Conservation (phyloP, 2,888 invertebrate species). For the Drosophila ezoana region DNA sequence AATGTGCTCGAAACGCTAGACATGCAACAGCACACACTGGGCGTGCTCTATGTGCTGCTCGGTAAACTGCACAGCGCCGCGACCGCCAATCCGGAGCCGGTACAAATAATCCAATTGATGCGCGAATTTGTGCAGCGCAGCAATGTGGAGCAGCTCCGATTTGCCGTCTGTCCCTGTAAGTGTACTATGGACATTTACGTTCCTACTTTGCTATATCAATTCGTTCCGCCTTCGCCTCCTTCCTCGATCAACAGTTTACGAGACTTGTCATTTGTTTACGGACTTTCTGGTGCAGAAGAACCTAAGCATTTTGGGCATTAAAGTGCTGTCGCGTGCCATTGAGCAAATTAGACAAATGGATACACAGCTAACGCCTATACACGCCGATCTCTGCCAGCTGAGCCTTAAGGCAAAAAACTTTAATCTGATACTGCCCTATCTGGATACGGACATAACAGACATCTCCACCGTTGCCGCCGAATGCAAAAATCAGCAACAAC, state of each 20-base stretch:
- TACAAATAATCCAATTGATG: slow-evolving; percentile 88
- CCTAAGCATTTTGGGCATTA: slow-evolving; percentile 92
- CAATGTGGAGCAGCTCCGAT: slow-evolving; percentile 95
- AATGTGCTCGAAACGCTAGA: slow-evolving; percentile 96
- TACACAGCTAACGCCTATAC: slow-evolving; percentile 96
- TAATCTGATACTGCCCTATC: slow-evolving; percentile 94
- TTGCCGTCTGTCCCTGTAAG: slow-evolving; percentile 89
- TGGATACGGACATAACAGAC: slow-evolving; percentile 96
- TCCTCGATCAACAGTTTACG: slow-evolving; percentile 89
- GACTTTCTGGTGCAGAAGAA: slow-evolving; percentile 91
- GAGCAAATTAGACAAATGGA: slow-evolving; percentile 94
- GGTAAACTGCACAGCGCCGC: slow-evolving; percentile 90
- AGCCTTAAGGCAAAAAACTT: slow-evolving; percentile 96
- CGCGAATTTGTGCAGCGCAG: slow-evolving; percentile 94
- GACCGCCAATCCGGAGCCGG: slow-evolving; percentile 80
- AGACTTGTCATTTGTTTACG: slow-evolving; percentile 94
- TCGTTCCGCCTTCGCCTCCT: background rate
- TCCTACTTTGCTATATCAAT: too few species aligned
- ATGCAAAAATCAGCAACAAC: slow-evolving; percentile 68
- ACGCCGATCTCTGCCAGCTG: slow-evolving; percentile 96
- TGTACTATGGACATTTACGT: background rate
- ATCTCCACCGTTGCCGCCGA: slow-evolving; percentile 89
- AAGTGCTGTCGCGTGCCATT: slow-evolving; percentile 92
- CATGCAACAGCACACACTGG: slow-evolving; percentile 95
- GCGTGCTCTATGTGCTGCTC: slow-evolving; percentile 93